phyloP scores from a whole-genome alignment of 2,797 vertebrate species.

The Nasua narica region DNA sequence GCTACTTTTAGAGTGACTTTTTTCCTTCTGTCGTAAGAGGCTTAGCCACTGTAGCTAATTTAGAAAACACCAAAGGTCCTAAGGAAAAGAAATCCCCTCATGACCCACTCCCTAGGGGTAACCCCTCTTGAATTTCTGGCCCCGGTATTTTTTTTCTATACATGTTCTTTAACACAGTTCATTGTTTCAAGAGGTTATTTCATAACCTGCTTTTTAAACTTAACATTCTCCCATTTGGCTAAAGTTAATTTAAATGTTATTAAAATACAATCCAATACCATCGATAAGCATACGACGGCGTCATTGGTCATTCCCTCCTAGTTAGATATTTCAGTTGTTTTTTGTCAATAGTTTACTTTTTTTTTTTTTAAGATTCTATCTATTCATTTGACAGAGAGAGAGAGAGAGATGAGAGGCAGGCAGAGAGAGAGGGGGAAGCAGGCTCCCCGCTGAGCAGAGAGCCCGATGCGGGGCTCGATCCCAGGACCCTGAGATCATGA shows the following conservation, averaged over 20 bases:
- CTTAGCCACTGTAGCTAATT: not conserved
- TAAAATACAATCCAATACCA: not conserved
- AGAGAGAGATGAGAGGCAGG: no score
- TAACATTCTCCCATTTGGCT: not conserved
- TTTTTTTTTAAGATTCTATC: no score
- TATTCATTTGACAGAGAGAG: no score
- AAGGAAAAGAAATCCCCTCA: not conserved
- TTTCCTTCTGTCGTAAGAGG: not conserved
- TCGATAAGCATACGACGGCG: no score
- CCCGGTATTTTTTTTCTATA: not conserved
- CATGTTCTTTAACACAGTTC: not conserved
- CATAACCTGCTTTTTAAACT: not conserved
- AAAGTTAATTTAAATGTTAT: not conserved
- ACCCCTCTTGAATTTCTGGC: not conserved
- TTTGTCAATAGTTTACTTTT: not conserved
- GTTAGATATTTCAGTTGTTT: not conserved
- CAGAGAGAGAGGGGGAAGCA: no score
- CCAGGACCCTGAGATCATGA: no score
- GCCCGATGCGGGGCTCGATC: no score
- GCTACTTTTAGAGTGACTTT: not conserved
- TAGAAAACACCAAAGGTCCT: not conserved
- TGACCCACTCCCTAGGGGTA: no score
- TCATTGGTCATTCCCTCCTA: not conserved
- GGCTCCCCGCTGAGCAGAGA: no score
- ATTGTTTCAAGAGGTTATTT: not conserved